A percentile compares a stretch with the other conserved stretches of the same genome.
These are phyloP conservation scores for Colossoma macropomum DNA, from an alignment of 2,113 vertebrate species.

Conservation along the genomic window DNA sequence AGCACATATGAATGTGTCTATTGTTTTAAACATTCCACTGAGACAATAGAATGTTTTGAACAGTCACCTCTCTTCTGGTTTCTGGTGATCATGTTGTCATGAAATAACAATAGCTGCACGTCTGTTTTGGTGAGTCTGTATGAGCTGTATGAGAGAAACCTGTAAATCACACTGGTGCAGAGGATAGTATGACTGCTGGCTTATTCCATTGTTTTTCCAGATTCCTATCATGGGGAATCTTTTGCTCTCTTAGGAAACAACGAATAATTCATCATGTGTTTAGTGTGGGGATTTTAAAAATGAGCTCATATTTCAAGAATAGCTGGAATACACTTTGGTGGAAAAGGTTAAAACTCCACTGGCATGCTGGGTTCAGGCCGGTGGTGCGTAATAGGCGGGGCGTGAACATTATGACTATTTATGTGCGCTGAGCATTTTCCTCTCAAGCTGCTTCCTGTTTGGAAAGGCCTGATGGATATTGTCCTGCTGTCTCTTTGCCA, in stretches of 20 bases:
- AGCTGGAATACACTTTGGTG: neutral
- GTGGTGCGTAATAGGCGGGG: constrained; percentile 19
- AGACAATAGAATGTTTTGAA: constrained; percentile 46
- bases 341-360: neutral
- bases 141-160: neutral
- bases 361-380: constrained; percentile 27
- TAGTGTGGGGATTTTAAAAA: neutral
- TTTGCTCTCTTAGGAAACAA: too few species aligned
- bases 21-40: constrained; percentile 41
- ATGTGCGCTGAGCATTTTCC: constrained; percentile 55
- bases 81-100: constrained; percentile 28
- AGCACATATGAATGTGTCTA: constrained; percentile 40
- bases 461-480: constrained; percentile 52
- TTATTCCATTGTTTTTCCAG: neutral
- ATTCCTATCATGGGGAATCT: neutral
- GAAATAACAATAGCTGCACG: constrained; percentile 11
- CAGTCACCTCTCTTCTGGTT: constrained; percentile 9
- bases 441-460: constrained; percentile 64
- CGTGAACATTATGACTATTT: constrained; percentile 42
- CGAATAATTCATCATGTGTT: neutral
- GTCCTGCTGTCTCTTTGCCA: constrained; percentile 52
- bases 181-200: neutral
- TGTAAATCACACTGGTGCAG: neutral
- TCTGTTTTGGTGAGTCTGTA: neutral
- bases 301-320: neutral